These are phyloP conservation scores for Oncorhynchus masou DNA, from an alignment of 2,113 vertebrate genomes.

Conservation along the genomic window DNA sequence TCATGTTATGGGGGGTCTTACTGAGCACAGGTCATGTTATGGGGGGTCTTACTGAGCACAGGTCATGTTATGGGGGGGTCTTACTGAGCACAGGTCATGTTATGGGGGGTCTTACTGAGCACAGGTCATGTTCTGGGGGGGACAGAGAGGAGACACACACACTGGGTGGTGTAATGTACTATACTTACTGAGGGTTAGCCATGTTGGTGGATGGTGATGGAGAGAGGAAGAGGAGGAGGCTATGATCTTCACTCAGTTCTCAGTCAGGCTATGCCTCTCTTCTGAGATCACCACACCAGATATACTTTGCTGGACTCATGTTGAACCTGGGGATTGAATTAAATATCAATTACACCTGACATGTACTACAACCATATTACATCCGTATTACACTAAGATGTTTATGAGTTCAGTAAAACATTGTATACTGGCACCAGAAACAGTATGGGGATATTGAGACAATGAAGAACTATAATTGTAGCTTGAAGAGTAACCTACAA, in stretches of 20 bases:
- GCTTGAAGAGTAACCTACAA: not conserved
- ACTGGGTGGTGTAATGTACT: not conserved
- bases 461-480: no score
- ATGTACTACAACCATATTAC: not conserved
- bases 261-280: conserved; percentile 39
- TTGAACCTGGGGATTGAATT: conserved; percentile 41
- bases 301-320: conserved; percentile 50
- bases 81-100: not conserved
- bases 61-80: not conserved
- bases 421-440: not conserved
- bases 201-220: conserved; percentile 46
- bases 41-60: no score
- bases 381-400: not conserved
- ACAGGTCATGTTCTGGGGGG: not conserved
- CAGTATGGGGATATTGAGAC: not conserved
- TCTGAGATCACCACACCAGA: conserved; percentile 51
- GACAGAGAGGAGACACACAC: not conserved
- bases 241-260: conserved; percentile 24
- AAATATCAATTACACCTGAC: not conserved
- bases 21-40: not conserved
- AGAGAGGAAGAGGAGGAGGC: conserved; percentile 16
- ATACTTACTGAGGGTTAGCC: conserved; percentile 68
- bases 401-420: not conserved
- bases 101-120: not conserved
- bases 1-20: not conserved